phyloP scores from a whole-genome alignment of 2,113 vertebrate genomes.

The Onychostruthus taczanowskii region DNA sequence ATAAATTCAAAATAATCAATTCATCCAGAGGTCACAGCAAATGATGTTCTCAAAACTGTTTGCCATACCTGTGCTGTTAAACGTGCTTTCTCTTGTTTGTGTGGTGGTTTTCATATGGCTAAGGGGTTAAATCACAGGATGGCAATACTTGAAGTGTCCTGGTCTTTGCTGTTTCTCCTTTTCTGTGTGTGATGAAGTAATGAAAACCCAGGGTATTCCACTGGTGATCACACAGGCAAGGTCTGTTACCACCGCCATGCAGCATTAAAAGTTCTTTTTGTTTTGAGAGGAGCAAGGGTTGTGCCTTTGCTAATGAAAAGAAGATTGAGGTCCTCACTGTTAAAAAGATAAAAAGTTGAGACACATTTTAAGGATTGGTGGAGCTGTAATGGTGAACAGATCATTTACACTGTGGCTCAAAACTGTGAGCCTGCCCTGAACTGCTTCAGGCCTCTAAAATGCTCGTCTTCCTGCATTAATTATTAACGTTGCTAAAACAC shows the following conservation, averaged over 20 bases:
- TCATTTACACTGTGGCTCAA: not conserved
- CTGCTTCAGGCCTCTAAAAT: not conserved
- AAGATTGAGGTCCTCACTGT: not conserved
- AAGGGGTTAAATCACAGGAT: not conserved
- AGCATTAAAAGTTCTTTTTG: not conserved
- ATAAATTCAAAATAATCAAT: not conserved
- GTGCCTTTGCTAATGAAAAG: not conserved
- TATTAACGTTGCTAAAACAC: slow-evolving; percentile 32
- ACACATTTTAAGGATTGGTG: not conserved
- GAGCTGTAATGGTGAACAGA: not conserved
- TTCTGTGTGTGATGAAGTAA: not conserved
- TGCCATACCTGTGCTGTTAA: not conserved
- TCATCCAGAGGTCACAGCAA: not conserved
- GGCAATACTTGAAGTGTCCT: not conserved
- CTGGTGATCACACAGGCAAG: not conserved
- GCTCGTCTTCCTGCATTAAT: not conserved
- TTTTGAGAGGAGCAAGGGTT: not conserved
- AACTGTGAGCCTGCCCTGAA: not conserved
- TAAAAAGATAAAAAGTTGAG: not conserved
- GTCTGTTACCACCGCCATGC: not conserved
- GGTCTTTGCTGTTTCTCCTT: not conserved
- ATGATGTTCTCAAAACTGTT: not conserved
- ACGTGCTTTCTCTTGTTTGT: fast-evolving
- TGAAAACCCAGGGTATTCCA: not conserved
- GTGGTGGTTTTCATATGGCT: not conserved